Evolutionary conservation across 2,113 vertebrate species (phyloP), one percentile per base, ranked within the genome.

Genomic region (Cyanocitta stelleri): DNA sequence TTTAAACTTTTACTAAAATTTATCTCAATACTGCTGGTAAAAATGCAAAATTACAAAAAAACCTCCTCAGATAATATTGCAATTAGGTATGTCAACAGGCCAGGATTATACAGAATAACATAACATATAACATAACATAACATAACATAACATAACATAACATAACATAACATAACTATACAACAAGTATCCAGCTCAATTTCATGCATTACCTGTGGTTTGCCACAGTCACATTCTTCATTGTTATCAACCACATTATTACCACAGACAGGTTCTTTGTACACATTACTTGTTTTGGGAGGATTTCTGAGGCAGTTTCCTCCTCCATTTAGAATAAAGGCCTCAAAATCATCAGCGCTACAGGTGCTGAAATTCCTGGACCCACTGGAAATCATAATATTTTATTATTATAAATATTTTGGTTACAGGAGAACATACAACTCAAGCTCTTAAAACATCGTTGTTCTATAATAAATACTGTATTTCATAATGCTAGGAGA

Each of bases 151-250:
- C 15, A 39, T 6, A 17, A 13, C 10, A 17, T 37, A 7, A 49
- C 6, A 18, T 5, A 10, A 48, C 23, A 8, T 14, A 4, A 54
- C 16, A 26, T 27, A 35, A 9, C 43, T 35, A n/a, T 10, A 18
- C 3, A 64, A n/a, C 9, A 76, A 62, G 20, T 29, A 58, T 29
- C 26, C 54, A 66, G 17, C 11, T 91, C 33, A 58, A 54, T 72
- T 82, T 49, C 4, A 33, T 29, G 44, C 52, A 33, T 94, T 96
- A 99, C 99, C 98, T 98, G 26, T 1, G 98, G 97, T 61, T 91
- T 96, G 48, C 99, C 99, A 87, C 99, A 99, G 96, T 99, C 99
- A 48, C 99, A 99, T 87, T 99, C 94, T 90, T 99, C 99, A 44
- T 94, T 97, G 6, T 48, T 66, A 24, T 99, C 98, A 7, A 99